These are phyloP conservation scores for Tenualosa ilisha DNA, from an alignment of 2,797 vertebrate genomes.

Conservation along the genomic window DNA sequence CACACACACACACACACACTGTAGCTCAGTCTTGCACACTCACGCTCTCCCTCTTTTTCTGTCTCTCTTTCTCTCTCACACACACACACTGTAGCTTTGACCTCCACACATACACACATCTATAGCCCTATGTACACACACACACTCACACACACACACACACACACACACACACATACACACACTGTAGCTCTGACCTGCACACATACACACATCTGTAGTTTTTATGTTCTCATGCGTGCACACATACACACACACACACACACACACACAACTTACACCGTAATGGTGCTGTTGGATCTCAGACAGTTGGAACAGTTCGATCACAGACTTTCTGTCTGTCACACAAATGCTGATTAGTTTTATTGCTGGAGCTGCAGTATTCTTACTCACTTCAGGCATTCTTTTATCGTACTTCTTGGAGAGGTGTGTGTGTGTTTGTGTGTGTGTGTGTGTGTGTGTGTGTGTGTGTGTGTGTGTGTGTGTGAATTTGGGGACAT, in stretches of 20 bases:
- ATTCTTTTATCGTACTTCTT: neutral
- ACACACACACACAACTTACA: neutral
- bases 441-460: too few species aligned
- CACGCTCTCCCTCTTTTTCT: too few species aligned
- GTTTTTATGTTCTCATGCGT: neutral
- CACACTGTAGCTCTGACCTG: too few species aligned
- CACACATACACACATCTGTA: neutral
- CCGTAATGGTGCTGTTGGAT: neutral
- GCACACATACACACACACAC: neutral
- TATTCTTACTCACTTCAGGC: neutral
- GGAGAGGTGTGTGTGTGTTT: neutral
- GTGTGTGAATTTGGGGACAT: neutral
- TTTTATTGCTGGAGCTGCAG: neutral
- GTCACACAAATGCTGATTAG: too few species aligned
- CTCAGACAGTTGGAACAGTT: neutral
- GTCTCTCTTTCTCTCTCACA: too few species aligned
- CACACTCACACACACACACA: too few species aligned
- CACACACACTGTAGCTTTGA: too few species aligned
- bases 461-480: neutral
- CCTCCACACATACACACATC: too few species aligned
- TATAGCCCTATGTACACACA: too few species aligned
- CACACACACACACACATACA: neutral
- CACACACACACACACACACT: too few species aligned
- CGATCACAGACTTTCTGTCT: neutral
- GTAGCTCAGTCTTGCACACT: too few species aligned